Base-by-base conservation (phyloP, 2,113 vertebrate genomes). In the Crotophaga sulcirostris region DNA sequence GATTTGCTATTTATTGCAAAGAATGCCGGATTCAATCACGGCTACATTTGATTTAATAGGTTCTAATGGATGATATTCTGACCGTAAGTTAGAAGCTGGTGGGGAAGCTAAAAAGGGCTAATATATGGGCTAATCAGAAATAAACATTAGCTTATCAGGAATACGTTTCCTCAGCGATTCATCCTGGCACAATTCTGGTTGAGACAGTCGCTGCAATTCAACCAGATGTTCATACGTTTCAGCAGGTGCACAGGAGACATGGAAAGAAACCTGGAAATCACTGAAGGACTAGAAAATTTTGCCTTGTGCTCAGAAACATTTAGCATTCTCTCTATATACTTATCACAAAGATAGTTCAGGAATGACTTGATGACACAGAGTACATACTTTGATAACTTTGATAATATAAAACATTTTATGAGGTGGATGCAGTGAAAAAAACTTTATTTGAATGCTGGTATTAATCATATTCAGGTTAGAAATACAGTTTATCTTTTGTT, bases 301-400 rank as follows among this genome's bases (percentile, higher is more conserved):
- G 38, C 67, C 14, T 63, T 34, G 44, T 3, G 0, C 29, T 54
- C 51, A 77, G 76, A 83, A 82, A 81, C 3, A 7, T 26, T 42
- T 29, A 76, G 17, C 0, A 0, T 45, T 88, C 8, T 1, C 9
- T 74, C 13, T n/a, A 63, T 6, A 44, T 25, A 33, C 8, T 84
- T 63, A 49, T 7, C 33, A 70, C 51, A 91, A 56, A 49, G 7
- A 36, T 51, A 52, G 6, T 42, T 86, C 11, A 34, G 19, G 26
- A 70, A n/a, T 34, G 28, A 18, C 56, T 58, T 33, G 8, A 28
- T 66, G 40, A 28, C 28, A 31, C 10, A 25, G 26, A 80, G 16
- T 38, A 34, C 18, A 2, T 49, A 31, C 16, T 63, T 70, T 34
- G 77, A 47, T 40, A 40, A 64, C 3, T 36, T 56, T 16, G 23